Percentiles rank a stretch among this genome's conserved stretches.
Evolutionary conservation across 2,888 invertebrate genomes (phyloP).

Genomic region (Tanypteryx hageni): DNA sequence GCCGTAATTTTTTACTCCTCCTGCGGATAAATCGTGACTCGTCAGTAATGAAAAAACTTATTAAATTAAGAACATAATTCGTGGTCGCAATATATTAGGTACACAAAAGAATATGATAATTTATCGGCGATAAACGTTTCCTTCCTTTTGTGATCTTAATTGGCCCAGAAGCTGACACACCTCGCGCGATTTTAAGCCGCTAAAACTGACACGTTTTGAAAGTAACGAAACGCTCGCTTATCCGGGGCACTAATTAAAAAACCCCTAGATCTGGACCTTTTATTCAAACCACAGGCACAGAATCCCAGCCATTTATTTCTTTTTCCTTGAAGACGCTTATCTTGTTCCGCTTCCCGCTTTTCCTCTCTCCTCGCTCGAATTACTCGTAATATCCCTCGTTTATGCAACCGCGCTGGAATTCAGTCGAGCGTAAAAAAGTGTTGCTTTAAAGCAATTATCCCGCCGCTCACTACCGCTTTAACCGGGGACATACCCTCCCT

Average conservation of each 20-base stretch:
- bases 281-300: not conserved
- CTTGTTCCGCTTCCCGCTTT: not conserved
- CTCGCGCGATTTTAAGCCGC: no score
- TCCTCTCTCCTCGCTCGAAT: not conserved
- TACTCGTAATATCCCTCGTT: not conserved
- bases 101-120: no score
- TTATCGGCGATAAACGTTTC: no score
- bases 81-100: no score
- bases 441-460: not conserved
- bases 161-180: no score
- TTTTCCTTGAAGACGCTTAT: not conserved
- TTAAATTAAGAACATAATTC: no score
- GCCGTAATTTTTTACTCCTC: no score
- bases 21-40: no score
- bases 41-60: no score
- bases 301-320: not conserved
- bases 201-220: no score
- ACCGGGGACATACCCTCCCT: not conserved
- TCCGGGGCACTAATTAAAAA: not conserved
- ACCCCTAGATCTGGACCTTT: not conserved
- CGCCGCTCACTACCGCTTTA: not conserved
- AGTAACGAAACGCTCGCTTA: no score
- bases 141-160: no score
- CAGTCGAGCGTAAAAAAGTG: slow-evolving; percentile 5
- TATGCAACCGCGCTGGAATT: not conserved